Conservation (phyloP, 2,113 vertebrate species). For the Carassius gibelio region DNA sequence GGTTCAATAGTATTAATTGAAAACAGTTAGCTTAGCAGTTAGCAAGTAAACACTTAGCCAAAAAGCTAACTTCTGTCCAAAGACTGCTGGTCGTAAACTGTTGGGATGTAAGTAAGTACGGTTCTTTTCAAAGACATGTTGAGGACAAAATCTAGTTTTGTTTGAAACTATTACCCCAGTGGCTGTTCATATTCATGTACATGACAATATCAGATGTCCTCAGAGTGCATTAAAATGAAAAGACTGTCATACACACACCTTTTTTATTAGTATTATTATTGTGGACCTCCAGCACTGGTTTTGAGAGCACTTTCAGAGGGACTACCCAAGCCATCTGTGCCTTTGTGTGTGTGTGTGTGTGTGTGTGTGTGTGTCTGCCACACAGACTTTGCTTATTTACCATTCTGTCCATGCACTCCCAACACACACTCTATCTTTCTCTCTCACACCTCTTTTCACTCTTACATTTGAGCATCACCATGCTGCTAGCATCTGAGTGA, state of each 20-base stretch:
- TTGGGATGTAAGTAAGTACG: background rate
- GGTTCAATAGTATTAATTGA: background rate
- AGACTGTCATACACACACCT: background rate
- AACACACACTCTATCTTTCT: conserved; percentile 24
- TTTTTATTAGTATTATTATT: background rate
- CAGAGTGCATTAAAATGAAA: background rate
- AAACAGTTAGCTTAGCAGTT: background rate
- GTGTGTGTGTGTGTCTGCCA: background rate
- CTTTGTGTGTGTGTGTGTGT: background rate
- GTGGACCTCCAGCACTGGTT: conserved; percentile 7
- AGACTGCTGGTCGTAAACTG: background rate
- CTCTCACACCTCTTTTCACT: conserved; percentile 33
- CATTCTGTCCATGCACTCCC: conserved; percentile 25
- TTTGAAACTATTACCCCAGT: background rate
- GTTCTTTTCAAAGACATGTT: background rate
- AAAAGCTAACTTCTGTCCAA: background rate
- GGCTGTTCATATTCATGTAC: background rate
- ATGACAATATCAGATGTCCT: background rate
- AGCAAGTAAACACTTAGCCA: background rate
- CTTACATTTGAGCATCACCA: conserved; percentile 8
- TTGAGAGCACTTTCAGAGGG: conserved; percentile 28
- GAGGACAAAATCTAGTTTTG: background rate
- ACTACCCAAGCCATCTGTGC: conserved; percentile 30
- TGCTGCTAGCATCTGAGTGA: conserved; percentile 26
- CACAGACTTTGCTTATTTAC: conserved; percentile 35